Evolutionary conservation across 2,113 vertebrate genomes (phyloP).

Genomic region (Spheniscus mendiculus): DNA sequence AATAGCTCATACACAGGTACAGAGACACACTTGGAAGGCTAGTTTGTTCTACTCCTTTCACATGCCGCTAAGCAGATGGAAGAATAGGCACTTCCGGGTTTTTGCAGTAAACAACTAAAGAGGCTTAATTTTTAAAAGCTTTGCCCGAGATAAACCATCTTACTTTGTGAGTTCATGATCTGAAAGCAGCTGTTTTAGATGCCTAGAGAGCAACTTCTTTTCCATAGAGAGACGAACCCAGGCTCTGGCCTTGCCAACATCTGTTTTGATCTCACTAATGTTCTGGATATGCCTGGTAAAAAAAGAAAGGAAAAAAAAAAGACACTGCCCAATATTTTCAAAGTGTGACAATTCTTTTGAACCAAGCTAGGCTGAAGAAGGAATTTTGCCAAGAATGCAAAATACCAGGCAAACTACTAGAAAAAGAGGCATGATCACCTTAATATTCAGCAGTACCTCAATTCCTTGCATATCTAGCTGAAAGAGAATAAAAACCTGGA

Average conservation of each 20-base stretch:
- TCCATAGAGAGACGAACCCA: slow-evolving; percentile 99
- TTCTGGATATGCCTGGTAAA: slow-evolving; percentile 93
- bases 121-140: background rate
- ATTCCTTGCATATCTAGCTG: background rate
- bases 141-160: slow-evolving; percentile 43
- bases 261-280: slow-evolving; percentile 97
- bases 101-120: background rate
- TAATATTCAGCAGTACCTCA: background rate
- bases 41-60: background rate
- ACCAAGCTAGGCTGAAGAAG: background rate
- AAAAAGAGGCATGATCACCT: background rate
- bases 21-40: background rate
- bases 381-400: background rate
- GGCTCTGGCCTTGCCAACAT: slow-evolving; percentile 95
- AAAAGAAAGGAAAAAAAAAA: background rate
- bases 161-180: slow-evolving; percentile 97
- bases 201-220: slow-evolving; percentile 96
- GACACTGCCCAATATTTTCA: background rate
- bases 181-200: slow-evolving; percentile 94
- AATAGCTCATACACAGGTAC: background rate
- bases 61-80: background rate
- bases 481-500: background rate
- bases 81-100: background rate
- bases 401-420: background rate
- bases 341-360: background rate